Evolutionary conservation across 2,797 vertebrate genomes (phyloP).

Genomic region (Pantherophis alleghaniensis): DNA sequence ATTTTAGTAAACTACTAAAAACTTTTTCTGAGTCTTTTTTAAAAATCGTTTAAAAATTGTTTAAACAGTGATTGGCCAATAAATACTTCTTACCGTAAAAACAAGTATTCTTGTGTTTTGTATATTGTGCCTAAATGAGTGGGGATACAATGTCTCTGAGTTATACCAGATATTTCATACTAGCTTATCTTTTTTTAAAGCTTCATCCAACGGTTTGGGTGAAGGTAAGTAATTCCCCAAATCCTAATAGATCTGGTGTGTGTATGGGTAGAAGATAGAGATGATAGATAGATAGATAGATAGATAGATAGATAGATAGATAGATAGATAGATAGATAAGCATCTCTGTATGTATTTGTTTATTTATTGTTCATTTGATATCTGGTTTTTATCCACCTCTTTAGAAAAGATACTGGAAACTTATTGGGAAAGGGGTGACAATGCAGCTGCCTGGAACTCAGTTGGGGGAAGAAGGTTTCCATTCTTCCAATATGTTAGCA

Average conservation of each 20-base stretch:
- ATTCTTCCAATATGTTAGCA: conserved; percentile 22
- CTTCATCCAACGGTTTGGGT: conserved; percentile 2
- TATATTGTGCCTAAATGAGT: not conserved
- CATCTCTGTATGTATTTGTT: not conserved
- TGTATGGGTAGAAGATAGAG: not conserved
- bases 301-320: not conserved
- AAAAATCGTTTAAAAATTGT: not conserved
- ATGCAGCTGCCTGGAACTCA: not conserved
- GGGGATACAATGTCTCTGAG: not conserved
- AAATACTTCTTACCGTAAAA: not conserved
- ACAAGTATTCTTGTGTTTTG: not conserved
- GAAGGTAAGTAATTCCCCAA: conserved; percentile 48
- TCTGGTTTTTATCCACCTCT: not conserved
- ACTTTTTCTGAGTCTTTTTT: not conserved
- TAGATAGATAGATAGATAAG: not conserved
- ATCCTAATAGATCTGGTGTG: not conserved
- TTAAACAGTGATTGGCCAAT: not conserved
- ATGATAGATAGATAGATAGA: too few species aligned
- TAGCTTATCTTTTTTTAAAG: conserved; percentile 48
- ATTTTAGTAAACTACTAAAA: not conserved
- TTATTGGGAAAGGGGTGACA: not conserved
- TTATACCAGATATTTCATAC: not conserved
- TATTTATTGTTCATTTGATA: not conserved
- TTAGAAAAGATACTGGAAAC: not conserved
- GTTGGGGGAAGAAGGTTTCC: not conserved